Evolutionary conservation across 2,888 invertebrate species (phyloP), one percentile per base, ranked within the genome.

Genomic region (Chironomus tentans): DNA sequence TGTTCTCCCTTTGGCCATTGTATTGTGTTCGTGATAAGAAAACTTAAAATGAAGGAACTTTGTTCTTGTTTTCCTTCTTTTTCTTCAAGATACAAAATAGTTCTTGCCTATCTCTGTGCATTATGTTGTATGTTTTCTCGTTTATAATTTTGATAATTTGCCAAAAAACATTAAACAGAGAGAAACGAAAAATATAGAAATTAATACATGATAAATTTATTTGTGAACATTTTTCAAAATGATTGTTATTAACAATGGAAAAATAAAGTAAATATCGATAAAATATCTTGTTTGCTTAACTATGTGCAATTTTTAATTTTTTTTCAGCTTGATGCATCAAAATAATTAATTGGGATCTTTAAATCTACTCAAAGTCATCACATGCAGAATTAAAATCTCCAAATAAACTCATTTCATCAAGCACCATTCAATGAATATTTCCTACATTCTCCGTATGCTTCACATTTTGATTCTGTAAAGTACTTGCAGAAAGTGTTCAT

Each of bases 11-110:
- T 24, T 21, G 24, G 65, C 21, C 21, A 68, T 74, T 65, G 74
- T 74, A 68, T 74, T 74, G 74, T 74, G 74, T 74, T 74, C 74
- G 74, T 74, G 74, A 74, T 74, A 68, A 74, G 74, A 74, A 74
- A 74, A 74, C 74, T 74, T 74, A 74, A 74, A 68, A 15, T 13
- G 38, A 28, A 38, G 10, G 10, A 38, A 38, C 15, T 56, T 56
- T 28, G 22, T 15, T 72, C n/a, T 47, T 24, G 22, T 21, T 65
- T 12, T 22, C 22, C 21, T 12, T 24, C 10, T 65, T 24, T 65
- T 65, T 24, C 7, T 65, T 21, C 24, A 65, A 38, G 38, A 28
- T 38, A 38, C 38, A 56, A 56, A 56, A 18, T 15, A 56, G 15
- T 56, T 18, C 65, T 24, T 24, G 65, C 21, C 65, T 65, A 65